Base-by-base conservation (phyloP, 1,140 invertebrate genomes). In the Artemia franciscana region DNA sequence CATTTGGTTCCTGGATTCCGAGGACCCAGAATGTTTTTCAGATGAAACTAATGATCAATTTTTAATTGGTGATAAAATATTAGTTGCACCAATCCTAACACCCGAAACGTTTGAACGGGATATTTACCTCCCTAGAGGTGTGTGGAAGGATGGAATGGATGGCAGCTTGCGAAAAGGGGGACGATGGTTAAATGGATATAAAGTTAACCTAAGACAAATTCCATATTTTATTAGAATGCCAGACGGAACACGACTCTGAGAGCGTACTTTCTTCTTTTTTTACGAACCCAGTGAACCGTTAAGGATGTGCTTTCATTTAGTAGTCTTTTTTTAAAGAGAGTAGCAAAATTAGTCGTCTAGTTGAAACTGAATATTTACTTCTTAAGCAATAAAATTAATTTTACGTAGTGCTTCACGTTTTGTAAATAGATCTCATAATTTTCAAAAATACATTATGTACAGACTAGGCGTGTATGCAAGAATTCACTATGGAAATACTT, bases 101-200 rank as follows among this genome's bases (percentile, higher is more conserved):
- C 75, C 79, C 0, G 82, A 81, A 2, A 77, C 73, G 2, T 78
- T 78, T 30, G 76, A 79, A 60, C 72, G 83, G 66, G 79, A 82
- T 73, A 83, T 93, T 67, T 92, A 92, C 69, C 71, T 92, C 4
- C 89, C 90, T 0, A 80, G 83, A 30, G 89, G 89, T 0, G 82
- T 88, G 5, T 94, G 89, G 89, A 84, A 83, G 67, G 88, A 92
- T 68, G 87, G 87, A 12, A 86, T 91, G 66, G 85, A 89, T 71
- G 82, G 83, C 0, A 88, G 85, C 57, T 73, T 86, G 18, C 78
- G 86, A 24, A 89, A 89, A 70, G 88, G 90, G 0, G 89, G 82
- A 58, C 78, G 87, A 62, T 91, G 88, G 88, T 84, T 91, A 66
- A 86, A 91, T 67, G 83, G 86, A 70, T 90, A 91, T 72, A 78